Percentiles rank a stretch among this genome's conserved stretches.
These are phyloP conservation scores for Andrena dorsata DNA, from an alignment of 2,888 invertebrate genomes.

Conservation along the genomic window DNA sequence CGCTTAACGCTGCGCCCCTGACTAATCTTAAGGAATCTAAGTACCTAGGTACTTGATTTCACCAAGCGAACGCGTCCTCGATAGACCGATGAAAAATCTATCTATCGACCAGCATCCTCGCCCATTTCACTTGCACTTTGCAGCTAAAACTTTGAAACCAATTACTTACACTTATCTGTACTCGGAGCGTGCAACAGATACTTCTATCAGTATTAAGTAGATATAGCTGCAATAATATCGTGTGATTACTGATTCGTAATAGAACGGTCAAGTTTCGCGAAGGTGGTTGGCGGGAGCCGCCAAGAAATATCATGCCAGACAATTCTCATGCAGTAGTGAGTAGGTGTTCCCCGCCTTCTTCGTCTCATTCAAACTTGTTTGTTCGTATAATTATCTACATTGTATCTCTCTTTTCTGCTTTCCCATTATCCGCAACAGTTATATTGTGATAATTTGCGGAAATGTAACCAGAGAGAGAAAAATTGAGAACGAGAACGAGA, in stretches of 20 bases:
- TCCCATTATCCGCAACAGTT: neutral
- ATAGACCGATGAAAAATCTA: no score
- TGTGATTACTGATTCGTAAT: slow-evolving; percentile 21
- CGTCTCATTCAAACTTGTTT: neutral
- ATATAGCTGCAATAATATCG: neutral
- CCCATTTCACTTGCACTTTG: no score
- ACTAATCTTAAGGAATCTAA: neutral
- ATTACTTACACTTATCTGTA: slow-evolving; percentile 14
- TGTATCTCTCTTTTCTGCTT: slow-evolving; percentile 13
- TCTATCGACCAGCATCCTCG: no score
- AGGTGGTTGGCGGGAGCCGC: slow-evolving; percentile 29
- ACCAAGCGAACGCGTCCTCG: no score
- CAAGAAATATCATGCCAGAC: slow-evolving; percentile 14
- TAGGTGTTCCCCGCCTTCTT: neutral
- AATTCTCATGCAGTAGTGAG: slow-evolving; percentile 13
- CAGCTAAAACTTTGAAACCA: no score
- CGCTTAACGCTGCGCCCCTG: neutral
- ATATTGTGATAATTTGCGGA: slow-evolving; percentile 3
- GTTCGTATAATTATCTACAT: slow-evolving; percentile 10
- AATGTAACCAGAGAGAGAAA: slow-evolving; percentile 3
- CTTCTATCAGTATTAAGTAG: neutral
- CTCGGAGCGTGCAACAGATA: slow-evolving; percentile 5
- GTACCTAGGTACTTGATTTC: no score
- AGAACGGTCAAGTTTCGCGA: slow-evolving; percentile 24
- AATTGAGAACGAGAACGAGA: neutral